Base-by-base conservation (phyloP, 2,797 vertebrate genomes). In the Epinephelus coioides region DNA sequence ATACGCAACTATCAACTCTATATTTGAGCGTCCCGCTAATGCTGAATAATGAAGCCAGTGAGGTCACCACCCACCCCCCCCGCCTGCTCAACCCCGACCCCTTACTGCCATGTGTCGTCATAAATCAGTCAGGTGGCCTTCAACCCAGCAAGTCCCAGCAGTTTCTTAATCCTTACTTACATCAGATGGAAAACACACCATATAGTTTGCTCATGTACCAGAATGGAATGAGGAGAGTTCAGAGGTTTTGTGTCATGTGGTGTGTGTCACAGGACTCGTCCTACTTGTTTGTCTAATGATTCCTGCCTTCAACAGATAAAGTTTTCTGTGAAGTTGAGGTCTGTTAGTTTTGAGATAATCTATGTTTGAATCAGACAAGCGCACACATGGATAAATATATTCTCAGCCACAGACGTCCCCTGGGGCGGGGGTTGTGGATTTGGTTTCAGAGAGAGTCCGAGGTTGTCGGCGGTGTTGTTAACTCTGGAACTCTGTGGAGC, bases 21-120 rank as follows among this genome's bases (percentile, higher is more conserved):
- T 84, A 86, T 84, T 81, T 84, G 64, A 84, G 55, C n/a, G 3
- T 57, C 19, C 57, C 3, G 27, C 64, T 69, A 64, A 85, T 73
- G 12, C 38, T 60, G 18, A 82, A 72, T 86, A 70, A 81, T 81
- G 69, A 86, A 78, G 64, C 25, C 23, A 55, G 21, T 57, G 54
- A 71, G 59, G 65, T 84, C 84, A 67, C n/a, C 53, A 0, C 6
- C 7, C 34, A 18, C 44, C 44, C 13, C 13, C 6, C 34, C 38
- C 57, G 9, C 34, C 34, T 0, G 46, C 27, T 12, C 6, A 14
- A 1, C 55, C 40, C 15, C 0, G 17, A 78, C 60, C 67, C 47
- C 23, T 54, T 17, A 34, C 55, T 27, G 6, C 44, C 67, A 69
- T 71, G 46, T 83, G 85, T 70, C 76, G 1, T 71, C 74, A 54